A percentile compares a stretch with the other conserved stretches of the same genome.
Evolutionary conservation across 2,797 vertebrate species (phyloP).

Genomic region (Taeniopygia guttata): DNA sequence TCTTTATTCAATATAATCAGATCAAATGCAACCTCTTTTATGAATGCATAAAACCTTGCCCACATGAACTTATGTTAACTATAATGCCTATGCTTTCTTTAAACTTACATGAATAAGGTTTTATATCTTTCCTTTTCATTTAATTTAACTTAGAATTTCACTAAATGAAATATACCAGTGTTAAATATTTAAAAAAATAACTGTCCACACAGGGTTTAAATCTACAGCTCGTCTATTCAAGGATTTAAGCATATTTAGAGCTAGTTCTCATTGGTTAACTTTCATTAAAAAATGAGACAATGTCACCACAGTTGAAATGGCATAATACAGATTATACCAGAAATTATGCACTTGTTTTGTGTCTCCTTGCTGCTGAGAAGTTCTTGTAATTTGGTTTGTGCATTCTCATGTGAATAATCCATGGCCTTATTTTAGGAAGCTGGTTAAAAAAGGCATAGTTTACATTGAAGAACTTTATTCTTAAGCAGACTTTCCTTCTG

Average conservation of each 20-base stretch:
- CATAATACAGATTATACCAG: background rate
- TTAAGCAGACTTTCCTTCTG: background rate
- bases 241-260: background rate
- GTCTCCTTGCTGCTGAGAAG: background rate
- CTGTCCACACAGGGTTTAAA: background rate
- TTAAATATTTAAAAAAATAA: background rate
- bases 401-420: background rate
- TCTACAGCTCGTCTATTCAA: background rate
- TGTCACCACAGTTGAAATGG: background rate
- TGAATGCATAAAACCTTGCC: background rate
- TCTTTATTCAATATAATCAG: slow-evolving; percentile 41
- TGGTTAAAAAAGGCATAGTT: background rate
- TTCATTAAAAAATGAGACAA: background rate
- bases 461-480: background rate
- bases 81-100: background rate
- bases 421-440: background rate
- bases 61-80: background rate
- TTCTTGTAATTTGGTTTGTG: background rate
- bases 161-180: background rate
- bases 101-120: background rate
- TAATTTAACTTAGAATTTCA: background rate
- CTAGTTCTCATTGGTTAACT: background rate
- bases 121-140: background rate
- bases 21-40: background rate
- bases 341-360: background rate